Evolutionary conservation across 2,888 invertebrate species (phyloP).

Genomic region (Synergus umbraculus): DNA sequence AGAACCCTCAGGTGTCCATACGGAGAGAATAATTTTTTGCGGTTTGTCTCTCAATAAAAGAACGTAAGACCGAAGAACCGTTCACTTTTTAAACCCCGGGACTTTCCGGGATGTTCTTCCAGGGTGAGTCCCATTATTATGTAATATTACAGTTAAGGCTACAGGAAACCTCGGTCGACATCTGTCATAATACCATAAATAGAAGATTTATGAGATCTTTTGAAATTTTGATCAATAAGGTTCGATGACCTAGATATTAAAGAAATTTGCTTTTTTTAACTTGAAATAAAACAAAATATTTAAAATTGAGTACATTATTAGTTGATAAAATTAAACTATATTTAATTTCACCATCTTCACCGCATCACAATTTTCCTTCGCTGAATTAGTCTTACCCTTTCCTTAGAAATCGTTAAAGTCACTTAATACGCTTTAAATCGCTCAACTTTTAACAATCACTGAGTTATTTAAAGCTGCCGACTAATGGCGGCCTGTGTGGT

Average conservation of each 20-base stretch:
- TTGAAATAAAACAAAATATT: too few relatives aligned
- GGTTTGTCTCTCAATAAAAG: not conserved
- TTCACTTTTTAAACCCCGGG: not conserved
- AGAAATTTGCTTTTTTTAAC: too few relatives aligned
- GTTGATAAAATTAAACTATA: not conserved
- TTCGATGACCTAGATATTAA: too few relatives aligned
- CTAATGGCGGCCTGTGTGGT: not conserved
- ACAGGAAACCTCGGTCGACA: constrained; percentile 53
- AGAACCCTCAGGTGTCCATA: not conserved
- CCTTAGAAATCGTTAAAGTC: not conserved
- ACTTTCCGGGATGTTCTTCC: constrained; percentile 8
- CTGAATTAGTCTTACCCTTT: not conserved
- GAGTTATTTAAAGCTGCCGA: not conserved
- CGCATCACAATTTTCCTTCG: not conserved
- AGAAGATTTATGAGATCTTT: constrained; percentile 48
- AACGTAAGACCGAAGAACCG: not conserved
- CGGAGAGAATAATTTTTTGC: not conserved
- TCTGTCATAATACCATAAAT: constrained; percentile 63
- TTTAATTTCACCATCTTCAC: not conserved
- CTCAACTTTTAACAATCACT: constrained; percentile 7
- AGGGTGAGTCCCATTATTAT: not conserved
- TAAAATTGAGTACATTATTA: not conserved
- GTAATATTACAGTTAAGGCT: not conserved
- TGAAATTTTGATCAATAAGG: not conserved
- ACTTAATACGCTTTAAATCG: not conserved